Conservation (phyloP, 2,113 vertebrate genomes). For the Microtus ochrogaster region DNA sequence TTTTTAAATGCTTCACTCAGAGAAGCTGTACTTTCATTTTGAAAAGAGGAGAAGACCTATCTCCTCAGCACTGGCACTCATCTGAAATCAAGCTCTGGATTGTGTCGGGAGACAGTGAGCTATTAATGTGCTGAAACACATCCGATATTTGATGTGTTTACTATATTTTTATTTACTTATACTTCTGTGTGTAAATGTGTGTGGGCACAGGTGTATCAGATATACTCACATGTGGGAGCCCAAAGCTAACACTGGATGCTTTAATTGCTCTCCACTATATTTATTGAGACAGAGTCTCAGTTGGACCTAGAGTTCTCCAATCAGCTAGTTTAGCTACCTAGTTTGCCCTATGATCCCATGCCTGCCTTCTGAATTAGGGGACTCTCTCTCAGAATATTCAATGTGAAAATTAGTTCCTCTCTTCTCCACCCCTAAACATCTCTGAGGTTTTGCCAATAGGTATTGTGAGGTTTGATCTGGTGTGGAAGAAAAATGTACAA, state of each 20-base stretch:
- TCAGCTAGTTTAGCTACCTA: background rate
- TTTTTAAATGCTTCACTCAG: background rate
- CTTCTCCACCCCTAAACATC: background rate
- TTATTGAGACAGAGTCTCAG: background rate
- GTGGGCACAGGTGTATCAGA: too few relatives aligned
- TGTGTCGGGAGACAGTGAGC: background rate
- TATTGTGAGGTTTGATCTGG: background rate
- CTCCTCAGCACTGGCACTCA: background rate
- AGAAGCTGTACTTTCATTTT: background rate
- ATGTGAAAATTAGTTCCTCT: background rate
- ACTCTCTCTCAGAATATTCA: background rate
- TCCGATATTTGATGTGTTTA: background rate
- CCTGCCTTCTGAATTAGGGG: background rate
- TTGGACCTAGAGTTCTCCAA: background rate
- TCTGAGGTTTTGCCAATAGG: background rate
- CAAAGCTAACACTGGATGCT: background rate
- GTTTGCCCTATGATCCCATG: background rate
- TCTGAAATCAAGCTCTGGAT: constrained; percentile 30
- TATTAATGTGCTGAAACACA: background rate
- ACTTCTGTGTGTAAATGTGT: background rate
- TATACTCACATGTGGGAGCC: background rate
- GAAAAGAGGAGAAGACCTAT: background rate
- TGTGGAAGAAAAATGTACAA: background rate
- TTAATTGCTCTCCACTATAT: background rate
- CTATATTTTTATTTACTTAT: background rate